Percentiles rank a stretch among this genome's conserved stretches.
Evolutionary conservation across 2,888 invertebrate genomes (phyloP).

Genomic region (Ormyrus nitidulus): DNA sequence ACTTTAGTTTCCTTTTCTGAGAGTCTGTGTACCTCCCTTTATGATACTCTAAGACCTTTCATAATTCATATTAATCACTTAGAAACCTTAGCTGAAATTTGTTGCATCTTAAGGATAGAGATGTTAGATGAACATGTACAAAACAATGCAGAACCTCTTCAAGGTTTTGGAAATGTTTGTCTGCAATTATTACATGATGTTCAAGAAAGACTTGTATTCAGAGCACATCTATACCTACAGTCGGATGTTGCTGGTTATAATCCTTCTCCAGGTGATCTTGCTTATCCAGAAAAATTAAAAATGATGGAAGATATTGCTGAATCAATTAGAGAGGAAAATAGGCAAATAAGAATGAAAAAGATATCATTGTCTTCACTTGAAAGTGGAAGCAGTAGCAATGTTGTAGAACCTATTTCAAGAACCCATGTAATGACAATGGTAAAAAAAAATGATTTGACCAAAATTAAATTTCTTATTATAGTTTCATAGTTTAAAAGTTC

Average conservation of each 20-base stretch:
- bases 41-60: constrained; percentile 94
- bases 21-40: constrained; percentile 89
- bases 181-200: constrained; percentile 93
- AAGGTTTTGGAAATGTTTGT: constrained; percentile 86
- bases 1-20: constrained; percentile 87
- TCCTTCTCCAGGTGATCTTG: constrained; percentile 96
- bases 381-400: constrained; percentile 58
- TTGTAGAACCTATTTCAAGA: constrained; percentile 65
- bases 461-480: constrained; percentile 7
- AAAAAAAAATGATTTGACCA: constrained; percentile 1
- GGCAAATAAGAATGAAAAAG: constrained; percentile 69
- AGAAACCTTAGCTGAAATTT: constrained; percentile 97
- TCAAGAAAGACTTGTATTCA: constrained; percentile 96
- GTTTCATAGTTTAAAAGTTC: constrained; percentile 20
- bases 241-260: constrained; percentile 92
- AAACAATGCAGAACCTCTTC: constrained; percentile 84
- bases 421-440: constrained; percentile 61
- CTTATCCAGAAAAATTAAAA: constrained; percentile 97
- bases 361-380: constrained; percentile 70
- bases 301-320: constrained; percentile 92
- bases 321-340: constrained; percentile 70
- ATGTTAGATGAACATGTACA: constrained; percentile 94
- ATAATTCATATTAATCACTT: constrained; percentile 98
- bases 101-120: constrained; percentile 93
- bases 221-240: constrained; percentile 94